Evolutionary conservation across 1,140 invertebrate genomes (phyloP).

Genomic region (Rhynchophorus ferrugineus): DNA sequence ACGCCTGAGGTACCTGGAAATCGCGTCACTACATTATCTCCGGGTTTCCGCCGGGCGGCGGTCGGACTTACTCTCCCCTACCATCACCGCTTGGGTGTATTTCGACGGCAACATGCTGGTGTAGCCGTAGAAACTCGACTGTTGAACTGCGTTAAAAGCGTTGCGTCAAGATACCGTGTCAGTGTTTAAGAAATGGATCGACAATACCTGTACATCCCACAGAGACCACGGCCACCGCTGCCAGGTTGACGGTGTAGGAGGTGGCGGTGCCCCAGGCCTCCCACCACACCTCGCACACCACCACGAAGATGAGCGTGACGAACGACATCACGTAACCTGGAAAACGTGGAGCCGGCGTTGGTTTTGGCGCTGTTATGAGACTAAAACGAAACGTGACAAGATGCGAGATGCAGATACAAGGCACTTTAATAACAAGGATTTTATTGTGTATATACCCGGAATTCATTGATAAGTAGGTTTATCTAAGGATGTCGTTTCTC

Average conservation of each 20-base stretch:
- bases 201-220: conserved; percentile 70
- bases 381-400: no score
- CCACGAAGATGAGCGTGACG: conserved; percentile 71
- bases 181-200: conserved; percentile 31
- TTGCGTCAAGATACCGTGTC: no score
- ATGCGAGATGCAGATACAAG: no score
- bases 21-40: not conserved
- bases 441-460: no score
- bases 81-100: conserved; percentile 90
- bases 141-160: conserved; percentile 75
- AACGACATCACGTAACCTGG: conserved; percentile 76
- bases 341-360: conserved; percentile 27
- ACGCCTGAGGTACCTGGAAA: conserved; percentile 72
- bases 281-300: conserved; percentile 77
- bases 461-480: no score
- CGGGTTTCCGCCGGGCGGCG: not conserved
- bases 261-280: conserved; percentile 63
- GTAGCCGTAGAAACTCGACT: conserved; percentile 90
- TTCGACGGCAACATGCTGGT: conserved; percentile 82
- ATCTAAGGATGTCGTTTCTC: no score
- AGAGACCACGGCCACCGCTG: conserved; percentile 76
- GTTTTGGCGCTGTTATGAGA: no score
- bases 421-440: no score
- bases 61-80: conserved; percentile 73
- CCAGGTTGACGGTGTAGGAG: conserved; percentile 73